phyloP scores from a whole-genome alignment of 2,797 vertebrate species.

The Oryzias sinensis region DNA sequence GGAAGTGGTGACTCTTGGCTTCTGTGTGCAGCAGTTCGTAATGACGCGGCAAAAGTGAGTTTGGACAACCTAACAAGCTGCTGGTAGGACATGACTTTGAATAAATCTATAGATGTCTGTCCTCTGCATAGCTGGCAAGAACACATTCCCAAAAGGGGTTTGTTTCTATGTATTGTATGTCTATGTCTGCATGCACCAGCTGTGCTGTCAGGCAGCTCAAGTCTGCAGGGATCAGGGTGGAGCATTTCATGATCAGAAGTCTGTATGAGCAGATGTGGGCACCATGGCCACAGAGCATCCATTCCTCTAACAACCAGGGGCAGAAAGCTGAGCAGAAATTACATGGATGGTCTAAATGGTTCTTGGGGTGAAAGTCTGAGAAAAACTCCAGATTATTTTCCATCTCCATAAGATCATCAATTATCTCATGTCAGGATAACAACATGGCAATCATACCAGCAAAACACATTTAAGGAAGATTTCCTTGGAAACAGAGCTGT shows the following conservation, averaged over 20 bases:
- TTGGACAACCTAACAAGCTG: slow-evolving; percentile 44
- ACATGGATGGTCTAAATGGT: slow-evolving; percentile 44
- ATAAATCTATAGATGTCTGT: slow-evolving; percentile 13
- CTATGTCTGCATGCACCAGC: background rate
- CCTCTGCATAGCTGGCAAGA: slow-evolving; percentile 2
- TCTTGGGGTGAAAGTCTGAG: slow-evolving; percentile 54
- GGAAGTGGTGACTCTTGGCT: slow-evolving; percentile 65
- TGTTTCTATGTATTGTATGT: background rate
- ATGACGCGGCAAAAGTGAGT: slow-evolving; percentile 38
- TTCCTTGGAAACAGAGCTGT: slow-evolving; percentile 38
- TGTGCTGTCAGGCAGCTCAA: slow-evolving; percentile 5
- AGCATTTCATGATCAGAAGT: slow-evolving; percentile 28
- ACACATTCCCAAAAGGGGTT: slow-evolving; percentile 7
- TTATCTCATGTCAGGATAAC: slow-evolving; percentile 67
- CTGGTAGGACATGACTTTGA: slow-evolving; percentile 19
- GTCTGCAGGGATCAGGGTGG: slow-evolving; percentile 35
- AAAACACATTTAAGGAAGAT: slow-evolving; percentile 32
- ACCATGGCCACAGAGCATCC: slow-evolving; percentile 49
- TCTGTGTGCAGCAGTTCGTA: slow-evolving; percentile 56
- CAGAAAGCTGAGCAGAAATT: slow-evolving; percentile 57
- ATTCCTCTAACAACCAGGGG: slow-evolving; percentile 53
- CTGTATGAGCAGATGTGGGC: slow-evolving; percentile 55
- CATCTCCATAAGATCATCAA: slow-evolving; percentile 56
- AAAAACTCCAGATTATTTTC: slow-evolving; percentile 60
- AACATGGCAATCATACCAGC: slow-evolving; percentile 44